Percentiles rank a stretch among this genome's conserved stretches.
phyloP scores from a whole-genome alignment of 2,797 vertebrate genomes.

The Rousettus madagascariensis region DNA sequence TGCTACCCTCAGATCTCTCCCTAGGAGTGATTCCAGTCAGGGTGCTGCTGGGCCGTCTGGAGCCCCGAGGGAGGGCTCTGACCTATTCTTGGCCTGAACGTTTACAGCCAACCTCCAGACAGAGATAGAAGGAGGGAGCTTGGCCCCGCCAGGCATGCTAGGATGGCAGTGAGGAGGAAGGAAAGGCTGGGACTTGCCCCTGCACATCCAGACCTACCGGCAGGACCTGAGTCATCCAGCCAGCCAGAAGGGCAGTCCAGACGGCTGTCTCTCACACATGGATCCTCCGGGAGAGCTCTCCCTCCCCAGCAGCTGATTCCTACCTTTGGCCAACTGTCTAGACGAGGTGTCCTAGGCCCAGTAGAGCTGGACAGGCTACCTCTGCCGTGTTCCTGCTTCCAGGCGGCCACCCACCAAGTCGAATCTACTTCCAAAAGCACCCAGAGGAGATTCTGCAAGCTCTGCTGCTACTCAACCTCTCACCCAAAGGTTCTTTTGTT shows the following conservation, averaged over 20 bases:
- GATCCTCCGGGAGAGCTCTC: not conserved
- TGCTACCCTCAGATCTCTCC: too few relatives aligned
- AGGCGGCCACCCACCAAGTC: not conserved
- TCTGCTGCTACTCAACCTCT: not conserved
- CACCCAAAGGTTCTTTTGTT: not conserved
- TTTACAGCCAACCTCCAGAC: not conserved
- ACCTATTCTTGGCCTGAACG: not conserved
- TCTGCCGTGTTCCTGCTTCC: not conserved
- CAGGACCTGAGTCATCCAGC: constrained; percentile 51
- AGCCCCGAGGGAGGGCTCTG: not conserved
- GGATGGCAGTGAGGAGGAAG: not conserved
- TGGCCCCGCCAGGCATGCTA: not conserved
- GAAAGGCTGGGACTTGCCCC: not conserved
- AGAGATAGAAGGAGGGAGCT: not conserved
- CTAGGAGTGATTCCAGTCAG: not conserved
- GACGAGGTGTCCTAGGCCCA: not conserved
- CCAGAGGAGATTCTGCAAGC: not conserved
- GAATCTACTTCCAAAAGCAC: not conserved
- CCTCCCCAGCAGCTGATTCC: not conserved
- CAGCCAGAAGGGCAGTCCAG: not conserved
- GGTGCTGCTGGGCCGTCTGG: not conserved
- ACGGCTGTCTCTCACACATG: not conserved
- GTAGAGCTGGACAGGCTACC: not conserved
- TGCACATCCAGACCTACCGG: constrained; percentile 37
- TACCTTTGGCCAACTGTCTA: not conserved